These are phyloP conservation scores for Dasysyrphus albostriatus DNA, from an alignment of 2,888 invertebrate species.

Conservation along the genomic window DNA sequence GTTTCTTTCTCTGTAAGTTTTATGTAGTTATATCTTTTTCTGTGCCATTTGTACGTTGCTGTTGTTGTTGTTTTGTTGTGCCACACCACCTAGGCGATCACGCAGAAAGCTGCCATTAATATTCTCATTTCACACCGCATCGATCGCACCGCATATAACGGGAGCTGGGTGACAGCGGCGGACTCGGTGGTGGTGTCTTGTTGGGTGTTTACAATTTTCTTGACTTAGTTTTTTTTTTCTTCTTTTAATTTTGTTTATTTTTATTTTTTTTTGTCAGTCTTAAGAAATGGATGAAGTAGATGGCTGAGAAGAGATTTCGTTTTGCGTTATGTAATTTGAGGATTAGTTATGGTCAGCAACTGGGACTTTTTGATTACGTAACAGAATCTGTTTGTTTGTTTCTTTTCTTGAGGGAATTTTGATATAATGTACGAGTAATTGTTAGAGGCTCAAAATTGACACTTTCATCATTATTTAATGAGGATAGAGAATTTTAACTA, in stretches of 20 bases:
- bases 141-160: slow-evolving; percentile 66
- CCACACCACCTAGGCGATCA: slow-evolving; percentile 44
- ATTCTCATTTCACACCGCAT: slow-evolving; percentile 71
- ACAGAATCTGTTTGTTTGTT: neutral
- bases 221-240: slow-evolving; percentile 43
- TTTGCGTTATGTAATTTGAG: slow-evolving; percentile 51
- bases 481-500: too few species aligned
- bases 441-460: too few species aligned
- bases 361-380: slow-evolving; percentile 41
- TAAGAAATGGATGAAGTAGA: neutral
- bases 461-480: too few species aligned
- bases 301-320: slow-evolving; percentile 31
- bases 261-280: slow-evolving; percentile 1
- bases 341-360: slow-evolving; percentile 42
- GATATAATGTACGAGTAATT: too few species aligned
- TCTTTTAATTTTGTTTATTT: neutral
- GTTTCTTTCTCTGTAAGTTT: slow-evolving; percentile 12
- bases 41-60: slow-evolving; percentile 50
- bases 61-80: slow-evolving; percentile 13
- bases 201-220: slow-evolving; percentile 60
- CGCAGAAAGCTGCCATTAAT: slow-evolving; percentile 70
- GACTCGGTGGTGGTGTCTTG: slow-evolving; percentile 1
- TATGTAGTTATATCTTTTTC: slow-evolving; percentile 44
- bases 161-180: slow-evolving; percentile 47
- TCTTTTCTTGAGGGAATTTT: neutral